Conservation (phyloP, 2,113 vertebrate genomes). For the Myotis yumanensis region DNA sequence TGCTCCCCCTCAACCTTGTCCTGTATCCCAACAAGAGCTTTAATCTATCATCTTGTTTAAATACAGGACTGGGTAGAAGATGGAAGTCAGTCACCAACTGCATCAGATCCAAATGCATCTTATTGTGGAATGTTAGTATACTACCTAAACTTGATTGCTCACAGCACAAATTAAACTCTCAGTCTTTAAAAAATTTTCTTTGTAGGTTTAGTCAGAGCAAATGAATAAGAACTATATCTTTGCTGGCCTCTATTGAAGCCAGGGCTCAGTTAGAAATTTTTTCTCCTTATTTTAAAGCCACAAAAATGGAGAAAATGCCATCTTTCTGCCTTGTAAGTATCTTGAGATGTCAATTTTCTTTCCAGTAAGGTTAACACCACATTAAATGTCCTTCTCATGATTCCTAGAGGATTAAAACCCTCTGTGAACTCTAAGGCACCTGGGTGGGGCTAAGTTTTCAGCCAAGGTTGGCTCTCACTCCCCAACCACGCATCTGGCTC, state of each 20-base stretch:
- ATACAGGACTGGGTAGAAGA: neutral
- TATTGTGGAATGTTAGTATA: neutral
- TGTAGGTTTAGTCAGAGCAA: neutral
- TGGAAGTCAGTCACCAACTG: neutral
- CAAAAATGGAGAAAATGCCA: neutral
- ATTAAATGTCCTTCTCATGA: neutral
- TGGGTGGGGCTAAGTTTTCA: neutral
- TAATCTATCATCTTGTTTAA: neutral
- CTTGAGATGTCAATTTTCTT: neutral
- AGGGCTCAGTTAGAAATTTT: neutral
- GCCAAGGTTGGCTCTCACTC: neutral
- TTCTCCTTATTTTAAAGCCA: constrained; percentile 25
- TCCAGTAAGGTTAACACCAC: neutral
- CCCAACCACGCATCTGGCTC: neutral
- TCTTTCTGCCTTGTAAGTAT: neutral
- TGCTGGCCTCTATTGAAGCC: neutral
- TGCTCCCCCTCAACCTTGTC: neutral
- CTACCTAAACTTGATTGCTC: neutral
- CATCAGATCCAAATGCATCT: neutral
- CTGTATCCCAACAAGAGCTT: neutral
- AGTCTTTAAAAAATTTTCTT: neutral
- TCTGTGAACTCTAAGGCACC: neutral
- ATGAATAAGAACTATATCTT: neutral
- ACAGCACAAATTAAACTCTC: constrained; percentile 16
- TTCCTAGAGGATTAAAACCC: neutral